Percentiles rank a stretch among this genome's conserved stretches.
Evolutionary conservation across 2,797 vertebrate genomes (phyloP).

Genomic region (Falco berigora): DNA sequence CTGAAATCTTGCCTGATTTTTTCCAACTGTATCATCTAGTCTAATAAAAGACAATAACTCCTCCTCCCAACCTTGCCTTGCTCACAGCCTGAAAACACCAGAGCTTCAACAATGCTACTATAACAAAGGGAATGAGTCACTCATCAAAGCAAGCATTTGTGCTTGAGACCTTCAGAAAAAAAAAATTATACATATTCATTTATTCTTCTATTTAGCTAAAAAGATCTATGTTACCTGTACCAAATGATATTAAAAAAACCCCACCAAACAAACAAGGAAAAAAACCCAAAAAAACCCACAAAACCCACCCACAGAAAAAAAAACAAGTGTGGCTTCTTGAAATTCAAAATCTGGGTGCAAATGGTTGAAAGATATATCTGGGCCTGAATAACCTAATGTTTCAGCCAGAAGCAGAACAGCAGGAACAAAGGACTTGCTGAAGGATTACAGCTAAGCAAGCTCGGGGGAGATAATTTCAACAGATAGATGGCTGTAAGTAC

Average conservation of each 20-base stretch:
- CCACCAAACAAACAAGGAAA: too few relatives aligned
- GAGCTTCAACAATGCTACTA: conserved; percentile 35
- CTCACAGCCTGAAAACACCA: conserved; percentile 48
- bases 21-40: conserved; percentile 14
- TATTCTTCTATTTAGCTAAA: not conserved
- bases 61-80: conserved; percentile 52
- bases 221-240: not conserved
- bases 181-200: conserved; percentile 7
- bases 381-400: not conserved
- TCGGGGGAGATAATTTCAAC: not conserved
- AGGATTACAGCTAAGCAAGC: not conserved
- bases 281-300: too few relatives aligned
- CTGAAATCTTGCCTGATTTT: conserved; percentile 20
- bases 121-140: conserved; percentile 59
- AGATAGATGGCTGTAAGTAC: not conserved
- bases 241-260: rapidly evolving
- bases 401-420: not conserved
- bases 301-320: too few relatives aligned
- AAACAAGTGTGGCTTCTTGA: not conserved
- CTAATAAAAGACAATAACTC: conserved; percentile 55
- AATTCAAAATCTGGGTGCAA: not conserved
- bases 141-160: not conserved
- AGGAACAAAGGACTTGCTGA: not conserved
- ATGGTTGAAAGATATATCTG: not conserved
- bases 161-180: not conserved